A percentile compares a stretch with the other conserved stretches of the same genome.
These are phyloP conservation scores for Thera obeliscata DNA, from an alignment of 2,888 invertebrate genomes.

Conservation along the genomic window DNA sequence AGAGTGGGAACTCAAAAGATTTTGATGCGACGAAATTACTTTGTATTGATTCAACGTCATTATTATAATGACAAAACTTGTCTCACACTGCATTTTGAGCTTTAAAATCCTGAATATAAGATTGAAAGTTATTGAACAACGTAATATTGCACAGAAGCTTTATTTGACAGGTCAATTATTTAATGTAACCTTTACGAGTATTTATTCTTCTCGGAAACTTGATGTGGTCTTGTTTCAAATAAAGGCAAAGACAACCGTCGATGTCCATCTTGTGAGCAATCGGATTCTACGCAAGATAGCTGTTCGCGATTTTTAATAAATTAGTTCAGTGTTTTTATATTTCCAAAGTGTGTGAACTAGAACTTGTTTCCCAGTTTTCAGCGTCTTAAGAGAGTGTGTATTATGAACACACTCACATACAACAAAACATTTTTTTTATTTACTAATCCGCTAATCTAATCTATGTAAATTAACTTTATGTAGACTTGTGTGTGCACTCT, in stretches of 20 bases:
- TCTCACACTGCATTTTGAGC: constrained; percentile 19
- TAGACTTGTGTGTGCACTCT: no score
- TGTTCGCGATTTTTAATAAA: no score
- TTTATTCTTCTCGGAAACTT: constrained; percentile 43
- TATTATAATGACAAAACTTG: constrained; percentile 32
- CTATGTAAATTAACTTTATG: no score
- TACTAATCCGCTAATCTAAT: no score
- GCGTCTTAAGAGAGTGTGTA: no score
- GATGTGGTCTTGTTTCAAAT: constrained; percentile 11
- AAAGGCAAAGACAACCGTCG: not conserved
- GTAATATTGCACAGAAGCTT: constrained; percentile 31
- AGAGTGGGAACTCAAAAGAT: constrained; percentile 62
- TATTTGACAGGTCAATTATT: constrained; percentile 51
- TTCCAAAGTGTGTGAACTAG: no score
- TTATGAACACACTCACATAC: no score
- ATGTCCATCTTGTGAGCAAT: no score
- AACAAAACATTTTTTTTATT: no score
- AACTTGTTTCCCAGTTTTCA: no score
- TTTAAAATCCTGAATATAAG: constrained; percentile 17
- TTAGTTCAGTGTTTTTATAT: no score
- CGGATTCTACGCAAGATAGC: no score
- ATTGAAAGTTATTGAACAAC: constrained; percentile 33
- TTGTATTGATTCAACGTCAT: constrained; percentile 28
- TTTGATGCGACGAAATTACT: constrained; percentile 57
- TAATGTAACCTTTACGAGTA: constrained; percentile 42